A percentile compares a stretch with the other conserved stretches of the same genome.
Evolutionary conservation across 2,888 invertebrate species (phyloP).

Genomic region (Empis stercorea): DNA sequence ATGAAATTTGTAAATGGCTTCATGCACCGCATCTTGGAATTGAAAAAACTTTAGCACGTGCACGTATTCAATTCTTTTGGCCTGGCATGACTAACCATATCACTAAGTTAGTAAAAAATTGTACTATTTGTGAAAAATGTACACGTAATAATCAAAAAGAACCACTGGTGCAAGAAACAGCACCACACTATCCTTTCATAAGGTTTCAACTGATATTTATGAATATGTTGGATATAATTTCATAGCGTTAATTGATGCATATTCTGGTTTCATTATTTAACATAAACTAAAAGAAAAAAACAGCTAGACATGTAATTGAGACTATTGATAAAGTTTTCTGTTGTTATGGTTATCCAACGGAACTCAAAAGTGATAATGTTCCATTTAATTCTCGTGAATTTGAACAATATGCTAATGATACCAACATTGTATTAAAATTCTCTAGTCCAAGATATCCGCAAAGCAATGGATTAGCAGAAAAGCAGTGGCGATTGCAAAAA

Average conservation of each 20-base stretch:
- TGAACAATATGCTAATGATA: background rate
- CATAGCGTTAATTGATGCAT: too few species aligned
- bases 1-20: constrained; percentile 9
- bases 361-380: background rate
- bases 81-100: too few species aligned
- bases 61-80: constrained; percentile 13
- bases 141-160: too few species aligned
- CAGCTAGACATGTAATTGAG: background rate
- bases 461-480: background rate
- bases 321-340: background rate
- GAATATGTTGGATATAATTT: too few species aligned
- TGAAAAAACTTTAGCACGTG: constrained; percentile 17
- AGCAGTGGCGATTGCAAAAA: background rate
- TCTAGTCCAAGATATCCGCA: too few species aligned
- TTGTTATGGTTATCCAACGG: background rate
- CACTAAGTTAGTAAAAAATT: too few species aligned
- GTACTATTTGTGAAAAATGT: too few species aligned
- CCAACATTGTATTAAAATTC: background rate
- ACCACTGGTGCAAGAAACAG: constrained; percentile 1
- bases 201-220: too few species aligned
- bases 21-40: too few species aligned
- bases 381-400: too few species aligned
- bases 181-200: constrained; percentile 1
- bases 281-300: background rate
- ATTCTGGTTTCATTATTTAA: background rate